phyloP scores from a whole-genome alignment of 2,888 invertebrate genomes.

The Hemaris fuciformis region DNA sequence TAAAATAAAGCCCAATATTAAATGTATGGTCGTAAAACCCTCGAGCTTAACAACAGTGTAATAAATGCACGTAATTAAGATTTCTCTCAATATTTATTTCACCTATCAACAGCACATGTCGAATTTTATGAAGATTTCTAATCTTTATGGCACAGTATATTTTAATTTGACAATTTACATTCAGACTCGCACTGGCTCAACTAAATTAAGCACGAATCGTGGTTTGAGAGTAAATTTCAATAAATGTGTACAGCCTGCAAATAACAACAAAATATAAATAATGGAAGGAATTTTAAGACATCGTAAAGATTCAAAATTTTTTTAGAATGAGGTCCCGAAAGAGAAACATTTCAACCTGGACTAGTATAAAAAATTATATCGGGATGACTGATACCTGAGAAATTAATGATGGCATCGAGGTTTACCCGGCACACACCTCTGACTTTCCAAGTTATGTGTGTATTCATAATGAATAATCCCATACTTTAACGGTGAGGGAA shows the following conservation, averaged over 20 bases:
- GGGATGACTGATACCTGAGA: too few relatives aligned
- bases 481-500: too few relatives aligned
- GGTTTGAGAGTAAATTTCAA: conserved; percentile 8
- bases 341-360: too few relatives aligned
- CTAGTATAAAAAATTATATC: too few relatives aligned
- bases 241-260: neutral
- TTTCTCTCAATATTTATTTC: neutral
- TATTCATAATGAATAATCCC: too few relatives aligned
- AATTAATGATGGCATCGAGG: too few relatives aligned
- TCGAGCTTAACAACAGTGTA: neutral
- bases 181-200: neutral
- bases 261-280: neutral
- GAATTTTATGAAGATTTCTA: conserved; percentile 12
- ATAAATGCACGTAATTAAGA: neutral
- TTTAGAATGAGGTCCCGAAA: too few relatives aligned
- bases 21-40: neutral
- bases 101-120: conserved; percentile 3
- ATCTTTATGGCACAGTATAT: conserved; percentile 4
- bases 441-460: too few relatives aligned
- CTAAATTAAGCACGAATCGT: conserved; percentile 12
- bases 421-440: too few relatives aligned
- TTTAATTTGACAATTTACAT: conserved; percentile 16
- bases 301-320: neutral
- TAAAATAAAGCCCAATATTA: too few relatives aligned
- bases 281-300: neutral